These are phyloP conservation scores for Clostera curtula DNA, from an alignment of 2,888 invertebrate species.

Conservation along the genomic window DNA sequence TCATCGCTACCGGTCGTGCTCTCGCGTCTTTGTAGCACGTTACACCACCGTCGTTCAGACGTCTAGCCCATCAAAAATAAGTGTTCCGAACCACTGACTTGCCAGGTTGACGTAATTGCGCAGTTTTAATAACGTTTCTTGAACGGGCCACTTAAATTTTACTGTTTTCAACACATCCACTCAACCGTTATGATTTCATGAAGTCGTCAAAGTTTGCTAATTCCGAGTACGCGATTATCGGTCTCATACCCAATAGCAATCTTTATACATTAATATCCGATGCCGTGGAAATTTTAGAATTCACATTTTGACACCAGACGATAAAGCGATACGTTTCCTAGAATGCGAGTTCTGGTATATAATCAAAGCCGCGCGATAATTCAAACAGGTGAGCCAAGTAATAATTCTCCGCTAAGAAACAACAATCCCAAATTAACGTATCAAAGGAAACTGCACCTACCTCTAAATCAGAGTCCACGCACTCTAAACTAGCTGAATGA, in stretches of 20 bases:
- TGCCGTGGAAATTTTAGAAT: conserved; percentile 8
- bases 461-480: conserved; percentile 76
- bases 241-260: conserved; percentile 11
- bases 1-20: conserved; percentile 6
- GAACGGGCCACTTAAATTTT: conserved; percentile 28
- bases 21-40: conserved; percentile 8
- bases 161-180: conserved; percentile 22
- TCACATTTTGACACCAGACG: conserved; percentile 6
- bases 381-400: conserved; percentile 7
- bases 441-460: conserved; percentile 34
- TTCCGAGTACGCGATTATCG: conserved; percentile 14
- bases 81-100: conserved; percentile 9
- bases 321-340: conserved; percentile 6
- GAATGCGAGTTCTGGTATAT: conserved; percentile 7
- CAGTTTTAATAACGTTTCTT: conserved; percentile 26
- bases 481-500: conserved; percentile 69
- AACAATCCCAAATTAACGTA: conserved; percentile 8
- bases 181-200: conserved; percentile 18
- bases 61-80: conserved; percentile 24
- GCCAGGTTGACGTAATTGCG: conserved; percentile 29
- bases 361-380: conserved; percentile 8
- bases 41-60: conserved; percentile 16
- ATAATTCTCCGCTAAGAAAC: conserved; percentile 8
- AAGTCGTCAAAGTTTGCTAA: conserved; percentile 20
- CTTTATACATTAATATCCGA: conserved; percentile 6